Evolutionary conservation across 2,888 invertebrate species (phyloP).

Genomic region (Drosophila fungiperda): DNA sequence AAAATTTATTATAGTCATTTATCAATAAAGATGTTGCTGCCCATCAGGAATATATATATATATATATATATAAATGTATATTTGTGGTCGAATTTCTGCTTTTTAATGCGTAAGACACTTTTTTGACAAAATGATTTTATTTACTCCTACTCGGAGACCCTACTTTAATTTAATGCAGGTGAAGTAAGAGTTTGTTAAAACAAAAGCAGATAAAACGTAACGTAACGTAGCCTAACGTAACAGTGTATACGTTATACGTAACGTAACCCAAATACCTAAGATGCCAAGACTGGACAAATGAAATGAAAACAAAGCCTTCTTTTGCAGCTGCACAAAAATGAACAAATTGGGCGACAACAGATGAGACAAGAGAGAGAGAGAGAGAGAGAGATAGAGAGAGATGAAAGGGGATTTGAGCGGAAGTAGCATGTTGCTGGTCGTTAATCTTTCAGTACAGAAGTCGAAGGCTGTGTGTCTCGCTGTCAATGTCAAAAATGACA

Average conservation of each 20-base stretch:
- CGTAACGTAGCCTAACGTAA: conserved; percentile 1
- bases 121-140: not conserved
- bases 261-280: conserved; percentile 37
- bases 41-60: not conserved
- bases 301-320: conserved; percentile 72
- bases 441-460: conserved; percentile 47
- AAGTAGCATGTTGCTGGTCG: conserved; percentile 25
- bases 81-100: not conserved
- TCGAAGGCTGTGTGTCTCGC: conserved; percentile 42
- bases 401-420: not conserved
- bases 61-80: not conserved
- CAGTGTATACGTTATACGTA: not conserved
- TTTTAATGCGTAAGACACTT: not conserved
- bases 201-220: conserved; percentile 13
- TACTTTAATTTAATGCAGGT: not conserved
- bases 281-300: conserved; percentile 54
- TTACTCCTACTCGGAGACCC: not conserved
- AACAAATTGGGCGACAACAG: conserved; percentile 57
- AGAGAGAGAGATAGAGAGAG: not conserved
- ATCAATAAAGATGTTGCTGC: not conserved
- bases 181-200: conserved; percentile 23
- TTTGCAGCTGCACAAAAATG: conserved; percentile 23
- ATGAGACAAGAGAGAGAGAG: conserved; percentile 10
- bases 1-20: not conserved
- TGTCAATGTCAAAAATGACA: conserved; percentile 28